A percentile compares a stretch with the other conserved stretches of the same genome.
These are phyloP conservation scores for Volucella inflata DNA, from an alignment of 2,888 invertebrate species.

Conservation along the genomic window DNA sequence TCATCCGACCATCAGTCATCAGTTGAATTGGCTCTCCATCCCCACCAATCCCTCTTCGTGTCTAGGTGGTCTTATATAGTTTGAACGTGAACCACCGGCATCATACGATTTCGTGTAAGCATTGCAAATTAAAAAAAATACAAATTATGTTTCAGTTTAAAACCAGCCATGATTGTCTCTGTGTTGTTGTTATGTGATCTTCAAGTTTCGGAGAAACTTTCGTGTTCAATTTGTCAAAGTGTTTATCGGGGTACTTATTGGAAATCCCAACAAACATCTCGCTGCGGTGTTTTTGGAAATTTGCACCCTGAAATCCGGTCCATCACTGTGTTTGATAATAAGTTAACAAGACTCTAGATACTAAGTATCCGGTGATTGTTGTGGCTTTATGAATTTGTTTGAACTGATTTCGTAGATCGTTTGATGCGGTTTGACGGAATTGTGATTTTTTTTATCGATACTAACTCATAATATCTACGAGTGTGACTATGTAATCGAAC, in stretches of 20 bases:
- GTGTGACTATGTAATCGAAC: slow-evolving; percentile 6
- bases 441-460: slow-evolving; percentile 24
- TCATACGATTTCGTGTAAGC: slow-evolving; percentile 71
- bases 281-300: slow-evolving; percentile 8
- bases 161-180: neutral
- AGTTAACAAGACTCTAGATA: slow-evolving; percentile 6
- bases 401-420: slow-evolving; percentile 35
- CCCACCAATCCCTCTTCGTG: slow-evolving; percentile 8
- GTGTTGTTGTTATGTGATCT: slow-evolving; percentile 9
- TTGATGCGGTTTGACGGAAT: slow-evolving; percentile 43
- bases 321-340: slow-evolving; percentile 11
- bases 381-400: slow-evolving; percentile 50
- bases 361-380: neutral
- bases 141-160: slow-evolving; percentile 9
- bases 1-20: slow-evolving; percentile 30
- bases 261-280: slow-evolving; percentile 16
- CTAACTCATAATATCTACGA: neutral
- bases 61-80: slow-evolving; percentile 12
- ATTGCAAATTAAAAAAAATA: slow-evolving; percentile 27
- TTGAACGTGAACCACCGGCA: slow-evolving; percentile 47
- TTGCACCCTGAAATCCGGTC: neutral
- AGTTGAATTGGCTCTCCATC: slow-evolving; percentile 28
- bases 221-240: neutral
- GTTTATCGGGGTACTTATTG: slow-evolving; percentile 1
- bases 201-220: neutral